A percentile compares a stretch with the other conserved stretches of the same genome.
Evolutionary conservation across 2,797 vertebrate genomes (phyloP).

Genomic region (Acomys russatus): DNA sequence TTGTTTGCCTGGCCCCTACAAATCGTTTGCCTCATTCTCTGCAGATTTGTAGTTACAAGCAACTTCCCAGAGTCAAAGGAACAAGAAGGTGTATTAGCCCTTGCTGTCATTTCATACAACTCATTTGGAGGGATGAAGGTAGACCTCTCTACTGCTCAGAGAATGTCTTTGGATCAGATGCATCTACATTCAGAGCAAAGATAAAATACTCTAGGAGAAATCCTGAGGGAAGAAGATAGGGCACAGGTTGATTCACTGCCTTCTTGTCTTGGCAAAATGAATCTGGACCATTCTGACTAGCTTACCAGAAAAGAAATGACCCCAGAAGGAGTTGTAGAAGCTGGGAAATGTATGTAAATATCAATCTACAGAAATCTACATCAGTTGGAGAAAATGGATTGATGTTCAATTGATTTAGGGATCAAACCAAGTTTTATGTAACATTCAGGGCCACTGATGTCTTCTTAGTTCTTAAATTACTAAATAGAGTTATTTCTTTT

Average conservation of each 20-base stretch:
- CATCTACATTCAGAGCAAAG: conserved; percentile 11
- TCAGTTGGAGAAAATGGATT: conserved; percentile 8
- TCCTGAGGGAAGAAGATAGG: neutral
- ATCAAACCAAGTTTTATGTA: neutral
- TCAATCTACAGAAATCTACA: neutral
- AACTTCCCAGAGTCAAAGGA: neutral
- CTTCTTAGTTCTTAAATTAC: conserved; percentile 29
- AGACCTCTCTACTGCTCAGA: neutral
- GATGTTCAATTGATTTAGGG: neutral
- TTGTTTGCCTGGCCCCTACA: neutral
- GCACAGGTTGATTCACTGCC: neutral
- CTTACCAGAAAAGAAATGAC: neutral
- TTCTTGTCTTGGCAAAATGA: neutral
- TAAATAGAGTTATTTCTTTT: conserved; percentile 5
- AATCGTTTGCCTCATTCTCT: neutral
- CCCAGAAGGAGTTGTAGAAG: neutral
- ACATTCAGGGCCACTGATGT: neutral
- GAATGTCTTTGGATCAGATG: conserved; percentile 3
- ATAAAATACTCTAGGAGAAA: neutral
- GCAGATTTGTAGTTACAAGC: neutral
- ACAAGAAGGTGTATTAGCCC: neutral
- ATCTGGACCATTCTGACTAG: neutral
- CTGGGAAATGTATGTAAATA: neutral
- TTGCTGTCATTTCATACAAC: neutral
- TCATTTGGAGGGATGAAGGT: neutral